A percentile compares a stretch with the other conserved stretches of the same genome.
These are phyloP conservation scores for Hirudinaria manillensis DNA, from an alignment of 2,888 invertebrate species.

Conservation along the genomic window DNA sequence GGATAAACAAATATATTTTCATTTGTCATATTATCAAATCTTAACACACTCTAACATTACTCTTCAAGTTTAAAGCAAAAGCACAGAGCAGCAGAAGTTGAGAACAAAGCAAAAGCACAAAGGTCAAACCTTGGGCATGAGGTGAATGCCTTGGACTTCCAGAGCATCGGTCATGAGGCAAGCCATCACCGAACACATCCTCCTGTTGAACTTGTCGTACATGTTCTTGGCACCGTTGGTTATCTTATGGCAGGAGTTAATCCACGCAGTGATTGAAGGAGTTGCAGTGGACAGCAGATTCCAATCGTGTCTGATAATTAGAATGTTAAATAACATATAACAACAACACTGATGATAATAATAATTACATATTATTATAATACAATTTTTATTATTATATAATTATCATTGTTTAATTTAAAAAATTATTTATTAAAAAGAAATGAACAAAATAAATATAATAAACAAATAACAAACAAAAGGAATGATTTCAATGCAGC, in stretches of 20 bases:
- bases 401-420: too few relatives aligned
- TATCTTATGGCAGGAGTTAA: conserved; percentile 87
- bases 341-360: not conserved
- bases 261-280: conserved; percentile 94
- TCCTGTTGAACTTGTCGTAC: conserved; percentile 64
- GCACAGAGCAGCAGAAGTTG: too few relatives aligned
- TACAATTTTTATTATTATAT: not conserved
- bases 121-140: conserved; percentile 66
- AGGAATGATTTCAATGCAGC: not conserved
- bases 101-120: not conserved
- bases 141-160: conserved; percentile 77
- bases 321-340: not conserved
- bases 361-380: not conserved
- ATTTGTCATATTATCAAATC: too few relatives aligned
- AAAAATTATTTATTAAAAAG: not conserved
- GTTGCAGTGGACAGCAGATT: conserved; percentile 89
- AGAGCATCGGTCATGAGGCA: conserved; percentile 87
- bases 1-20: too few relatives aligned
- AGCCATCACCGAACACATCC: conserved; percentile 70
- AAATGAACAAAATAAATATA: too few relatives aligned
- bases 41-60: too few relatives aligned
- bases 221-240: conserved; percentile 76
- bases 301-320: conserved; percentile 73
- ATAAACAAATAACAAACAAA: not conserved
- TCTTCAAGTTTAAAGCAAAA: too few relatives aligned